A percentile compares a stretch with the other conserved stretches of the same genome.
Evolutionary conservation across 2,888 invertebrate genomes (phyloP).

Genomic region (Rhingia rostrata): DNA sequence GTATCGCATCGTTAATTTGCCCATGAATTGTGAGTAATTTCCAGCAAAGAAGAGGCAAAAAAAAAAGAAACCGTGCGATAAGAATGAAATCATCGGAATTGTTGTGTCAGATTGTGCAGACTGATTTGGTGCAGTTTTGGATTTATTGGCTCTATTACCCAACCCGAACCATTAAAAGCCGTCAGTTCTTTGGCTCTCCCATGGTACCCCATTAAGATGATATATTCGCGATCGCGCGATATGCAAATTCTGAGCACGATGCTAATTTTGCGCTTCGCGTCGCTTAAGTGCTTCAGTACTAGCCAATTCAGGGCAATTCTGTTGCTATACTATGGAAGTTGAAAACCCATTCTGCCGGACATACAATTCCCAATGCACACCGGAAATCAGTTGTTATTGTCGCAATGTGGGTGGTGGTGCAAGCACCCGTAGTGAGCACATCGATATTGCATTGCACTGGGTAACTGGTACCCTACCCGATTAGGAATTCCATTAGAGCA

Average conservation of each 20-base stretch:
- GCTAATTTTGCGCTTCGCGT: conserved; percentile 42
- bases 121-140: conserved; percentile 66
- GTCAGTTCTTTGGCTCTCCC: conserved; percentile 28
- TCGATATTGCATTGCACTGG: too few species aligned
- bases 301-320: too few species aligned
- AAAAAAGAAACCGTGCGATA: conserved; percentile 47
- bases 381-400: conserved; percentile 9
- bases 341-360: not conserved
- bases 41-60: conserved; percentile 11
- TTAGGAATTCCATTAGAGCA: conserved; percentile 64
- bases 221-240: conserved; percentile 71
- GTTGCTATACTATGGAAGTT: not conserved
- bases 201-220: conserved; percentile 68
- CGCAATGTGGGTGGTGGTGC: not conserved
- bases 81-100: conserved; percentile 69
- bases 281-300: conserved; percentile 20
- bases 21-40: conserved; percentile 65
- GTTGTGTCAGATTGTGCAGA: conserved; percentile 71
- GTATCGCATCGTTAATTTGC: conserved; percentile 64
- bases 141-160: conserved; percentile 73
- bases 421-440: not conserved
- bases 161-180: conserved; percentile 51
- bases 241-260: conserved; percentile 64
- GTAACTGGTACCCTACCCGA: not conserved
- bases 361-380: not conserved